Evolutionary conservation across 1,140 invertebrate genomes (phyloP), one percentile per base, ranked within the genome.

Genomic region (Harpegnathos saltator): DNA sequence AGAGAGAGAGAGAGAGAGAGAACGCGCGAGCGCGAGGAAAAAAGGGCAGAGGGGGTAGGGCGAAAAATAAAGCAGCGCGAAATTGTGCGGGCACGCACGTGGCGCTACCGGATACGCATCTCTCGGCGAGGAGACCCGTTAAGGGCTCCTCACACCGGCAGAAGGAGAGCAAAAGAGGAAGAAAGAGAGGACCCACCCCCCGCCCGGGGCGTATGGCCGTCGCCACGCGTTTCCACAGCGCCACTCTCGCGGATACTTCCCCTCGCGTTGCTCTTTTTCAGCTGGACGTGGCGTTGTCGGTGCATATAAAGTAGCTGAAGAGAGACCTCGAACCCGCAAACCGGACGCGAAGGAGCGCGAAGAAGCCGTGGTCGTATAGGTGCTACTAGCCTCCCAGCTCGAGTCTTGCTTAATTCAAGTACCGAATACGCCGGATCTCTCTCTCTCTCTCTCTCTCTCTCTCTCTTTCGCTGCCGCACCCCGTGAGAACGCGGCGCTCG

Each of bases 91-190:
- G 11, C 26, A 72, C 77, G 29, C 17, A 68, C 59, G 52, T 33
- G 24, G 33, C 1, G 72, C 81, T 75, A 83, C 81, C 71, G 72
- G 61, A 83, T 66, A 66, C 81, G 33, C 78, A 80, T 80, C 65
- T 80, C 65, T 80, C 65, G 33, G 58, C 24, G 24, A 22, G 48
- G 33, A 44, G n/a, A 80, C 22, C 52, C 75, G 56, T 80, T 71
- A 59, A 71, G 33, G 26, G n/a, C 9, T 9, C 14, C 22, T 29
- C 29, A 15, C 54, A 59, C 7, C 52, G 26, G n/a, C n/a, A n/a
- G n/a, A n/a, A n/a, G n/a, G n/a, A n/a, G n/a, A n/a, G n/a, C n/a
- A n/a, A n/a, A n/a, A n/a, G n/a, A 48, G 44, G 11, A 22, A 33
- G 33, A 33, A 33, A 44, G 38, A 44, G 38, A 44, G 38, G 7